Conservation (phyloP, 2,113 vertebrate species). For the Orthonyx spaldingii region DNA sequence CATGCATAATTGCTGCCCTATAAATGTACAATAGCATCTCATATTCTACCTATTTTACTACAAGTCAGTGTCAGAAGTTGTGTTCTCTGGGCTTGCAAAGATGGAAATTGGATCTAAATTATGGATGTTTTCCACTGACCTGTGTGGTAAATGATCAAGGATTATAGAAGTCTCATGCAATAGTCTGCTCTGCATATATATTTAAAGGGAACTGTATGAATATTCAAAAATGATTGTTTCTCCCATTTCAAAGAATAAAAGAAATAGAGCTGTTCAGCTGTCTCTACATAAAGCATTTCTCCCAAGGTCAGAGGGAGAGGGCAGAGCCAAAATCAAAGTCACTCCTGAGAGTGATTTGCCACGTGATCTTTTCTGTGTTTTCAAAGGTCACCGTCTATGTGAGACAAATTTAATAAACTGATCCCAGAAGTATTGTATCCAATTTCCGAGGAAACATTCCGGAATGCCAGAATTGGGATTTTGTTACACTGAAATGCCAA, state of each 20-base stretch:
- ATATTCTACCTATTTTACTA: neutral
- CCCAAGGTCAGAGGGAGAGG: slow-evolving; percentile 32
- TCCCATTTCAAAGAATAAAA: neutral
- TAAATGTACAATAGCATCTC: neutral
- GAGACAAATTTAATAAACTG: slow-evolving; percentile 59
- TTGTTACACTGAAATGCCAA: slow-evolving; percentile 18
- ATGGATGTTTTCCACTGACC: slow-evolving; percentile 9
- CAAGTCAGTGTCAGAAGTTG: neutral
- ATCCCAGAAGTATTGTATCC: slow-evolving; percentile 27
- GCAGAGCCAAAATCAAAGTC: slow-evolving; percentile 25
- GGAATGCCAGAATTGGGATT: slow-evolving; percentile 7
- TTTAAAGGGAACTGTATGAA: neutral
- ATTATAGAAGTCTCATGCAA: neutral
- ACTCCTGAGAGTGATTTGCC: slow-evolving; percentile 27
- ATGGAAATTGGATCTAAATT: slow-evolving; percentile 31
- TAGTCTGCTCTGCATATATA: neutral
- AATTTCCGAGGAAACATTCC: slow-evolving; percentile 2
- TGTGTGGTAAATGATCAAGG: slow-evolving; percentile 20
- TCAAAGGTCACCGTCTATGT: slow-evolving; percentile 52
- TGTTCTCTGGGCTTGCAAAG: neutral
- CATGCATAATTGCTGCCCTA: neutral
- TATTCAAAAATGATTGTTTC: neutral
- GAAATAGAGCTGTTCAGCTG: neutral
- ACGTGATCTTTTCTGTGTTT: slow-evolving; percentile 30
- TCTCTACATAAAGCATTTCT: neutral